Evolutionary conservation across 2,113 vertebrate species (phyloP).

Genomic region (Seriola dumerili): DNA sequence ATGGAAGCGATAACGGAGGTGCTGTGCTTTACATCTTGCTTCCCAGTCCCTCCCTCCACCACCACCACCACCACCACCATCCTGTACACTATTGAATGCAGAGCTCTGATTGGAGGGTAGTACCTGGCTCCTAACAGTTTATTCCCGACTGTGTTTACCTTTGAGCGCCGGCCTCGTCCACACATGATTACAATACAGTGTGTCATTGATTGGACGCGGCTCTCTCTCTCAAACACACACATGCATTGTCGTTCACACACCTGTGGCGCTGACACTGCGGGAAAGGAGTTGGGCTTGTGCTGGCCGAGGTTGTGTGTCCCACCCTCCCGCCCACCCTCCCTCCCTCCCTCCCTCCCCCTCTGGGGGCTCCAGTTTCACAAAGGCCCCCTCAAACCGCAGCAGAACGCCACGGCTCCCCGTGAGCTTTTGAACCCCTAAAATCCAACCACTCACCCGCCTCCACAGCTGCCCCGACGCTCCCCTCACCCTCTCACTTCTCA

Average conservation of each 20-base stretch:
- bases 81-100: constrained; percentile 19
- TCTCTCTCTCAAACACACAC: constrained; percentile 44
- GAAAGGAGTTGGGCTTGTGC: constrained; percentile 62
- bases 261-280: constrained; percentile 72
- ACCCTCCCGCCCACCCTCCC: neutral
- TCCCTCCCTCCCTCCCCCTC: constrained; percentile 25
- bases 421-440: constrained; percentile 66
- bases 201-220: constrained; percentile 73
- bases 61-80: neutral
- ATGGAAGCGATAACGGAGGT: constrained; percentile 34
- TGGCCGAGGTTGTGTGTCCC: constrained; percentile 42
- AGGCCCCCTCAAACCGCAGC: constrained; percentile 67
- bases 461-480: constrained; percentile 40
- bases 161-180: constrained; percentile 38
- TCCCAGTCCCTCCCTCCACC: neutral
- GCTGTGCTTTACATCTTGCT: constrained; percentile 45
- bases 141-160: constrained; percentile 65
- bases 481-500: constrained; percentile 44
- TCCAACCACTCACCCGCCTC: constrained; percentile 27
- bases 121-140: constrained; percentile 37
- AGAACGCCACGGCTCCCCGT: constrained; percentile 56
- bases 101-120: neutral
- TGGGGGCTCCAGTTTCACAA: constrained; percentile 74
- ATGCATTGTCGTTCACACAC: constrained; percentile 69
- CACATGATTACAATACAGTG: constrained; percentile 77